Evolutionary conservation across 2,888 invertebrate genomes (phyloP), one percentile per base, ranked within the genome.

Genomic region (Harmothoe impar): DNA sequence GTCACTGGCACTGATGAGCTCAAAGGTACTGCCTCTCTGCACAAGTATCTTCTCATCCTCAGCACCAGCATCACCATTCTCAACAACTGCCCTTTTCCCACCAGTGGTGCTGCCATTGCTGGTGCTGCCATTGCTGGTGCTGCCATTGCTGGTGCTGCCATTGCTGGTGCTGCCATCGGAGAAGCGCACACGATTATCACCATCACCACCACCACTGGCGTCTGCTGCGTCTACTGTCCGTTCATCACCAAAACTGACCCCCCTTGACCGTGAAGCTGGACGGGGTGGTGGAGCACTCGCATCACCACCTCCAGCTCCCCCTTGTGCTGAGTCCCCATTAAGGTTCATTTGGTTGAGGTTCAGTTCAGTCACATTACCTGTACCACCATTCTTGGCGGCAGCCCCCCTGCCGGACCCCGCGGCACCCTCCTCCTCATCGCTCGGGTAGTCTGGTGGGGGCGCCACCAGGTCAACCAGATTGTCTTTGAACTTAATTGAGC

Each of bases 11-110:
- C 92, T 94, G 7, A 95, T 92, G 20, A 95, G 91, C 90, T 95
- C 93, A 93, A 95, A 95, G 89, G 94, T 94, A 51, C 95, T 95
- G 90, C 94, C 94, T 81, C 94, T 91, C 92, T 95, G 95, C 7
- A 95, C 93, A 72, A 95, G 93, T 90, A 95, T 94, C 91, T 94
- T 94, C 68, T 95, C 93, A 81, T 94, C 94, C n/a, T 93, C 92
- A 5, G 90, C 90, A 54, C 23, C 52, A n/a, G 54, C 43, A 33
- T n/a, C 23, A 1, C 77, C 52, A 17, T 56, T 90, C 31, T 85
- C 31, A 43, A 43, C 10, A 43, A 43, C 43, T 43, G 43, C 43
- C 43, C 43, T 43, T 43, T 43, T 43, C 15, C 29, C 84, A 10
- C 90, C 56, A 43, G 17, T 23, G 23, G 15, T 84, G 29, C 29